phyloP scores from a whole-genome alignment of 64 coral and sea anemone genomes.

The Stylophora pistillata region DNA sequence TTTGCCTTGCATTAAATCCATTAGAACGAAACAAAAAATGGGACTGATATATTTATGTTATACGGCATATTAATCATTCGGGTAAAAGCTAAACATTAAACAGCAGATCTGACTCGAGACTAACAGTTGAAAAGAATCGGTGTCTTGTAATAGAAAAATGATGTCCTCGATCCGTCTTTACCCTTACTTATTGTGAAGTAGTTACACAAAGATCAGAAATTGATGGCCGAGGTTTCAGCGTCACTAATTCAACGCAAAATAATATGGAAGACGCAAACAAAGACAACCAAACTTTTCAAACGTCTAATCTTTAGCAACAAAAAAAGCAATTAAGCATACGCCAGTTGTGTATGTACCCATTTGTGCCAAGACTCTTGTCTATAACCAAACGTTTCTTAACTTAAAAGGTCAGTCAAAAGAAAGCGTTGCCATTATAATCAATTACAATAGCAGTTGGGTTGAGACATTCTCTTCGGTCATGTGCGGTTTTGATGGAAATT shows the following conservation, averaged over 20 bases:
- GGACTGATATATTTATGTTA: neutral
- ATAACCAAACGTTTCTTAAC: neutral
- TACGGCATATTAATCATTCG: neutral
- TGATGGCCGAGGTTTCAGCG: too few relatives aligned
- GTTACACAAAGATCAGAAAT: neutral
- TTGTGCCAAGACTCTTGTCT: neutral
- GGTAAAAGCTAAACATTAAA: neutral
- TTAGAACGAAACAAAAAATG: neutral
- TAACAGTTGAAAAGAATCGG: neutral
- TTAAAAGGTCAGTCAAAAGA: neutral
- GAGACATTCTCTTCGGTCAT: neutral
- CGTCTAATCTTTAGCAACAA: neutral
- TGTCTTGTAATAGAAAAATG: neutral
- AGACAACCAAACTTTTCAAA: neutral
- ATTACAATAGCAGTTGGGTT: neutral
- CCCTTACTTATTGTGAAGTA: neutral
- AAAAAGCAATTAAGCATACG: neutral
- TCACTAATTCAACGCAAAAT: neutral
- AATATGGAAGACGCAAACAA: neutral
- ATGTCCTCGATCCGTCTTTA: neutral
- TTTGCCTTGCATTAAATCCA: conserved; percentile 10
- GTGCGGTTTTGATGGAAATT: neutral
- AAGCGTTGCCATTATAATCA: neutral
- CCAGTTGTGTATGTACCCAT: neutral
- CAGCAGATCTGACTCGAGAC: neutral